Base-by-base conservation (phyloP, 2,888 invertebrate species). In the Idaea biselata region DNA sequence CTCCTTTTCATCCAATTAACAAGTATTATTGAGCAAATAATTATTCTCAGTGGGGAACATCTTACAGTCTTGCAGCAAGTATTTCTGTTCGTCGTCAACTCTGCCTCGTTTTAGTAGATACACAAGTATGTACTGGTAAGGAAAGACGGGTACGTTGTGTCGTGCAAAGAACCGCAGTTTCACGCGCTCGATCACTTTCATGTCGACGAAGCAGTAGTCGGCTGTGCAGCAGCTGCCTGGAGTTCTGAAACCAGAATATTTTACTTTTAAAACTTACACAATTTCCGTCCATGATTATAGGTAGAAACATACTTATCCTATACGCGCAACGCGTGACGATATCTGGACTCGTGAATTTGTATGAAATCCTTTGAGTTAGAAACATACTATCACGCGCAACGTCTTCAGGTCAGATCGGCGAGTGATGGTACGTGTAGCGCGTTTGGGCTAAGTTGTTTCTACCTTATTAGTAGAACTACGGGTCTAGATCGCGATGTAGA, bases 201-300 rank as follows among this genome's bases (percentile, higher is more conserved):
- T 90, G 70, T 92, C 92, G 1, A 91, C 92, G 68, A 92, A 92
- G 70, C 91, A 91, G 68, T 91, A 91, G 69, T 91, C 91, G 0
- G 91, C 92, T 0, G 88, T 81, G 72, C 91, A 91, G 67, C 92
- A 92, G 68, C 91, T 91, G 18, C 91, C 92, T 0, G 91, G 92
- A 0, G 91, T 91, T 58, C 92, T 92, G 76, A 16, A 75, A 79
- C 63, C 18, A 54, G 54, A 7, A 18, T 5, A 1, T 44, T 7
- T 44, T 11, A 8, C 0, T 44, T 11, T 44, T 11, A n/a, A n/a
- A n/a, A n/a, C n/a, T n/a, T n/a, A n/a, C n/a, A n/a, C n/a, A n/a
- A n/a, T n/a, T n/a, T n/a, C n/a, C n/a, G n/a, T n/a, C n/a, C n/a
- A n/a, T n/a, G n/a, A n/a, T n/a, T n/a, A n/a, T n/a, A n/a, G n/a